These are phyloP conservation scores for Loripinus fragilis DNA, from an alignment of 2,888 invertebrate species.

Conservation along the genomic window DNA sequence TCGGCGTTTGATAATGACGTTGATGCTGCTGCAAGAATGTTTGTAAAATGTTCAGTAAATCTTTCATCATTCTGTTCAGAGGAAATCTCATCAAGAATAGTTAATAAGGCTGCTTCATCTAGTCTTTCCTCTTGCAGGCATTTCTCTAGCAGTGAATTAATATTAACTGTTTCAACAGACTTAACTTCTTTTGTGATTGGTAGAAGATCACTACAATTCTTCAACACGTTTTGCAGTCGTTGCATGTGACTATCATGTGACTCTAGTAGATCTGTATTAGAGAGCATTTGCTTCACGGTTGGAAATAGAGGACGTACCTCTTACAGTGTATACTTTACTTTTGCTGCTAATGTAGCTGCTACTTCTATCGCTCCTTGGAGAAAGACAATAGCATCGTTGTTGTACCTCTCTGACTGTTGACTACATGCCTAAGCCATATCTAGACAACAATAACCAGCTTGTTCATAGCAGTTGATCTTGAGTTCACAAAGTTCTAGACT, in stretches of 20 bases:
- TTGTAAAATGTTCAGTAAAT: neutral
- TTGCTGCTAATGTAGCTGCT: neutral
- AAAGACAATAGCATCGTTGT: neutral
- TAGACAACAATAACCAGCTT: neutral
- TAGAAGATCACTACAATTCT: neutral
- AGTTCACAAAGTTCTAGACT: neutral
- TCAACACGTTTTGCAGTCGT: neutral
- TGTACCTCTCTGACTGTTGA: neutral
- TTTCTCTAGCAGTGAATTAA: neutral
- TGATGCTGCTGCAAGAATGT: neutral
- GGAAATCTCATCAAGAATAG: neutral
- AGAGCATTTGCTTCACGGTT: neutral
- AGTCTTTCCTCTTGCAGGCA: neutral
- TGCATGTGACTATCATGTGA: neutral
- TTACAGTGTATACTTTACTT: neutral
- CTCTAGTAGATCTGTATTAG: neutral
- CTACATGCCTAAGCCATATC: neutral
- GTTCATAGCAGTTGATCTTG: neutral
- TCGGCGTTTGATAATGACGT: neutral
- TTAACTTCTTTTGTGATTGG: neutral
- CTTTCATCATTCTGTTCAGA: neutral
- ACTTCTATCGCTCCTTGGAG: neutral
- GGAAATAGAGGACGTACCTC: neutral
- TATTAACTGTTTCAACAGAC: neutral
- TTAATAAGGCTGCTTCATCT: neutral